Evolutionary conservation across 35 echinoderm and acorn worm genomes (phyloP), one percentile per base, ranked within the genome.

Genomic region (Acanthaster planci): DNA sequence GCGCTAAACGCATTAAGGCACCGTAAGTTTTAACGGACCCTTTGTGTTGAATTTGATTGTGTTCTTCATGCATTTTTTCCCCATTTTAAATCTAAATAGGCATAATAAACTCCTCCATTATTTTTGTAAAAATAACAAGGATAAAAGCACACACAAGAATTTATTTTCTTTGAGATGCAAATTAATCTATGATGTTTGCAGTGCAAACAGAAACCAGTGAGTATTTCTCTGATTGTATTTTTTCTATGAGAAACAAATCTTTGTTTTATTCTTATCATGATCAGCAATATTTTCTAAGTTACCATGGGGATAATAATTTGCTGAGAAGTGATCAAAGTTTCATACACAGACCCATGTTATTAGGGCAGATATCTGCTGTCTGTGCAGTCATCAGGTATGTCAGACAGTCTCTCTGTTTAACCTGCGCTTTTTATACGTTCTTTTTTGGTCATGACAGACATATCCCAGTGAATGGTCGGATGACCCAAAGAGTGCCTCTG

Each of bases 1-100:
- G 96, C 19, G 77, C 76, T 52, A 91, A 79, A 52, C 51, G 55
- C 37, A 82, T 91, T 32, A 85, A 80, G 57, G 91, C 84, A 78
- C 93, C 84, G 91, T 93, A 80, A 82, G 81, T 80, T 40, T 51
- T n/a, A 40, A 21, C 8, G 37, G 2, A 38, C 10, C 8, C 10
- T 40, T 75, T 72, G 29, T 76, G 14, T 16, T 47, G 14, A 37
- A 22, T 10, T 8, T 18, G 34, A 10, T 42, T 1, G 22, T n/a
- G 18, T 16, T 21, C 18, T 52, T 54, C 8, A 81, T 35, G 29
- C 30, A 40, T 0, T 12, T 27, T 81, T 0, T 80, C 18, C 18
- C 59, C 50, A 39, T 5, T 5, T 9, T 40, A 37, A 64, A 15
- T 34, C 56, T 47, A 37, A 16, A 77, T 37, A 38, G 50, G 22